Evolutionary conservation across 2,113 vertebrate genomes (phyloP), one percentile per base, ranked within the genome.

Genomic region (Neofelis nebulosa): DNA sequence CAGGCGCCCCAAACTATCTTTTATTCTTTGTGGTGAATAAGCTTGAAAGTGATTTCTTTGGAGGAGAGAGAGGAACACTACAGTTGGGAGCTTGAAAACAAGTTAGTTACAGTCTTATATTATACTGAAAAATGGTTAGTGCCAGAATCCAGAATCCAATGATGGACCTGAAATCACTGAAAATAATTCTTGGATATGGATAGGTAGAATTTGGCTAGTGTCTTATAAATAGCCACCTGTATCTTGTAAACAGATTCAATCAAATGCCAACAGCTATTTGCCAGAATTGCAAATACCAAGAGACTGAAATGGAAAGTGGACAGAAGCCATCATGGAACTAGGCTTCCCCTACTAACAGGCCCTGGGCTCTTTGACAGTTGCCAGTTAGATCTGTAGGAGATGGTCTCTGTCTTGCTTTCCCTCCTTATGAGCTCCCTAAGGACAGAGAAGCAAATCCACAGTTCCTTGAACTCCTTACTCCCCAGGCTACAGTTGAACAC

Each of bases 281-380:
- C 97, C 68, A 93, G 48, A 91, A 85, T 91, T 68, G 23, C 25
- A 36, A 36, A 31, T 80, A 83, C 71, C 73, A 96, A 96, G 23
- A 50, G 80, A 92, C 68, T 69, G 68, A 97, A 97, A 94, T 89
- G 91, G 93, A 96, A 98, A 97, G 92, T 96, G 79, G 74, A 87
- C 41, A 94, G 92, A 86, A 92, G 95, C 91, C 94, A 78, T 91
- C 23, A 15, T 36, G 52, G 61, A 89, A 23, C 23, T 31, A 88
- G 71, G 80, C 45, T 29, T 94, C 68, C 68, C 57, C 81, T 1
- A 15, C 7, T 38, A 65, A 31, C 66, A 78, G 76, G 61, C 41
- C 27, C 15, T 4, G 4, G 31, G 16, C 27, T 55, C 63, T 87
- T 74, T 29, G 68, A 57, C 84, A 41, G 29, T 48, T 63, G 66